A percentile compares a stretch with the other conserved stretches of the same genome.
Evolutionary conservation across 1,140 invertebrate genomes (phyloP).

Genomic region (Heliothis subflexa): DNA sequence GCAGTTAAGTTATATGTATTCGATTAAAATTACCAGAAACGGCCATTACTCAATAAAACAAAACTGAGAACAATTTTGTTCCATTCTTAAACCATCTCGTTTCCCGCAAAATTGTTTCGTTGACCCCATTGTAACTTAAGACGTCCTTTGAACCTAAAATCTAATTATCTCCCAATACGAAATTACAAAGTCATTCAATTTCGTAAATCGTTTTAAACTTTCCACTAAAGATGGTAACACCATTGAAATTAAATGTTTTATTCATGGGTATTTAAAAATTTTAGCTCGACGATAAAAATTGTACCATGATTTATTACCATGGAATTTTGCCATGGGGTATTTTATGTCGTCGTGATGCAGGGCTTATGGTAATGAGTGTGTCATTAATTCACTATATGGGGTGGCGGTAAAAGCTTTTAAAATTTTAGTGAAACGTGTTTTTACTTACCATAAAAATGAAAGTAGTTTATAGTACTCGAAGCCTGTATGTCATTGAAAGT

Average conservation of each 20-base stretch:
- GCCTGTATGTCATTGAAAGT: neutral
- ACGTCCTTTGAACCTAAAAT: slow-evolving; percentile 39
- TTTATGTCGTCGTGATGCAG: slow-evolving; percentile 37
- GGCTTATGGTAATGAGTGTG: slow-evolving; percentile 46
- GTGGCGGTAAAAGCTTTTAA: slow-evolving; percentile 42
- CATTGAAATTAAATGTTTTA: slow-evolving; percentile 50
- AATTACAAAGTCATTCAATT: slow-evolving; percentile 43
- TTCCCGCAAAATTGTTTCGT: slow-evolving; percentile 6
- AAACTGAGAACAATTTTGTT: neutral
- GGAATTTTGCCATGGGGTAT: slow-evolving; percentile 33
- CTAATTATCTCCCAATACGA: slow-evolving; percentile 41
- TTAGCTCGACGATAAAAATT: slow-evolving; percentile 42
- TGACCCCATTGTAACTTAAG: slow-evolving; percentile 10
- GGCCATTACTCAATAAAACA: neutral
- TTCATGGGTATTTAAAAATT: slow-evolving; percentile 43
- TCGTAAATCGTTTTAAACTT: slow-evolving; percentile 46
- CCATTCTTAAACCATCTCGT: neutral
- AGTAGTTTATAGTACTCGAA: slow-evolving; percentile 15
- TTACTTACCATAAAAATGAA: slow-evolving; percentile 21
- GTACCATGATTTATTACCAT: slow-evolving; percentile 43
- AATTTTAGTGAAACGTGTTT: slow-evolving; percentile 24
- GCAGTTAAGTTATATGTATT: too few species aligned
- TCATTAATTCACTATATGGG: slow-evolving; percentile 39
- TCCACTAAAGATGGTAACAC: slow-evolving; percentile 34
- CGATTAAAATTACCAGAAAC: too few species aligned